Percentiles rank a stretch among this genome's conserved stretches.
Evolutionary conservation across 2,113 vertebrate species (phyloP).

Genomic region (Bufo bufo): DNA sequence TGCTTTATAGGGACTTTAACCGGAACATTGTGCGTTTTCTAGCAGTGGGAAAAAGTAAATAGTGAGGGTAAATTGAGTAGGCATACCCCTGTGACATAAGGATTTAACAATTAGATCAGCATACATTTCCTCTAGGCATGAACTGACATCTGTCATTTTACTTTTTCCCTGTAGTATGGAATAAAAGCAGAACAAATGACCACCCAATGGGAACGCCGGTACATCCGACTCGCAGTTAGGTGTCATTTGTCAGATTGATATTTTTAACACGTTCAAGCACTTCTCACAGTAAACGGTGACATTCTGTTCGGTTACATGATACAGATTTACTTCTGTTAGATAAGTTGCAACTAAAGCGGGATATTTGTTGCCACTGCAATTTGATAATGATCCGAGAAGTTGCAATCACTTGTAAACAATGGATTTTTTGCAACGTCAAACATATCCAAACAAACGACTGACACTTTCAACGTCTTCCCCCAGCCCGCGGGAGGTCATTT

Average conservation of each 20-base stretch:
- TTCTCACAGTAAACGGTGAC: slow-evolving; percentile 7
- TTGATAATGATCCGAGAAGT: slow-evolving; percentile 51
- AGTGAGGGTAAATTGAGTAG: slow-evolving; percentile 9
- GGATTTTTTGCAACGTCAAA: slow-evolving; percentile 47
- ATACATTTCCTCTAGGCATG: slow-evolving; percentile 35
- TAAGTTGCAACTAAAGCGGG: slow-evolving; percentile 45
- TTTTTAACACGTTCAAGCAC: slow-evolving; percentile 35
- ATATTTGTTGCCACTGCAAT: slow-evolving; percentile 47
- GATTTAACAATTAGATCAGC: slow-evolving; percentile 48
- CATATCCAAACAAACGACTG: slow-evolving; percentile 40
- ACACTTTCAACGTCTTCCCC: slow-evolving; percentile 47
- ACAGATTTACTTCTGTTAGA: slow-evolving; percentile 3
- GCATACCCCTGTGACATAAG: slow-evolving; percentile 7
- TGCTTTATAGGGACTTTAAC: background rate
- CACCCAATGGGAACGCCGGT: slow-evolving; percentile 37
- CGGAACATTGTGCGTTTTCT: slow-evolving; percentile 11
- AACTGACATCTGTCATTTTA: slow-evolving; percentile 54
- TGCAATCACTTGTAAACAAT: slow-evolving; percentile 50
- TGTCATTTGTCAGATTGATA: slow-evolving; percentile 51
- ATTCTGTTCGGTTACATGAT: slow-evolving; percentile 41
- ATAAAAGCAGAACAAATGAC: slow-evolving; percentile 51
- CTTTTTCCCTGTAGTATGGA: slow-evolving; percentile 36
- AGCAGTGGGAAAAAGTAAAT: slow-evolving; percentile 23
- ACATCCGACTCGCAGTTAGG: slow-evolving; percentile 22
- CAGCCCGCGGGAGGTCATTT: slow-evolving; percentile 53